Base-by-base conservation (phyloP, 2,797 vertebrate genomes). In the Macropodus opercularis region DNA sequence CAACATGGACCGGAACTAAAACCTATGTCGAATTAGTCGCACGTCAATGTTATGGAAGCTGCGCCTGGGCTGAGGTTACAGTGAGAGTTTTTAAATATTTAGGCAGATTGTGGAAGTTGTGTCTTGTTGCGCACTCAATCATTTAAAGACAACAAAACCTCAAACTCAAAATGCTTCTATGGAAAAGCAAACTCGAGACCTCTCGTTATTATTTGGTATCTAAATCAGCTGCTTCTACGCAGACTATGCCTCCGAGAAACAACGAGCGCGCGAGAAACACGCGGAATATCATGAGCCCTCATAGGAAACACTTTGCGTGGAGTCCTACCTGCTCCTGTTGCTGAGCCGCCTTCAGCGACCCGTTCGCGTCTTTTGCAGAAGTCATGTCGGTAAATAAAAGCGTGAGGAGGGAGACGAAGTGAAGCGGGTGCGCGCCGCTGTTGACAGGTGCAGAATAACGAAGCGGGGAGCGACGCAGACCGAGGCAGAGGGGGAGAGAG, bases 261-360 rank as follows among this genome's bases (percentile, higher is more conserved):
- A 59, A 38, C 15, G 22, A 41, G 40, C 8, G 35, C 8, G 1
- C 12, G 8, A 21, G 7, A 39, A 19, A 49, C 15, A 5, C 22
- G 32, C 19, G 15, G 19, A 36, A 15, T 4, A 22, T 17, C 0
- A 4, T 1, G 29, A 17, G n/a, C 22, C 15, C 13, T 10, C 15
- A 35, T 5, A 34, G 11, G 6, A 27, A 35, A 21, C 23, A 41
- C 13, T 15, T 42, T 18, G 26, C 8, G 26, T 17, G 5, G 23
- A 36, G 54, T 79, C 84, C 57, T 94, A 98, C 96, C 96, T 95
- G 94, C 7, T 97, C 95, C 66, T 92, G 94, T 79, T 95, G 94
- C 63, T 93, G 94, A 83, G 80, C 84, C 63, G 93, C 87, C 87
- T 96, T 98, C 68, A 82, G 93, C 54, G 94, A 88, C 65, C 91